Percentiles rank a stretch among this genome's conserved stretches.
Conservation (phyloP, 2,888 invertebrate species). For the Drosophila birchii region DNA sequence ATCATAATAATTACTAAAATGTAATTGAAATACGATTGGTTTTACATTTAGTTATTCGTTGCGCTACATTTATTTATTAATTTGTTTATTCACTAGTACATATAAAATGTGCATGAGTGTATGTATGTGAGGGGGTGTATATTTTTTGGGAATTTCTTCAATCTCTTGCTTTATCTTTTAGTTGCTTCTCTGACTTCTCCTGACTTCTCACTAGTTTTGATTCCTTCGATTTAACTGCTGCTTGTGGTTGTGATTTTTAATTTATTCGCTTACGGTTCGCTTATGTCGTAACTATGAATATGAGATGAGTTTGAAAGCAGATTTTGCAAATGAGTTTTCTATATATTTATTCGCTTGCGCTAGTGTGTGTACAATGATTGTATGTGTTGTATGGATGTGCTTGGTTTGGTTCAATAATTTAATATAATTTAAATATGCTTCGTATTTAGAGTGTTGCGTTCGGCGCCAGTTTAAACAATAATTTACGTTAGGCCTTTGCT, state of each 20-base stretch:
- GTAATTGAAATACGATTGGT: constrained; percentile 70
- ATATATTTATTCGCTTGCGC: constrained; percentile 48
- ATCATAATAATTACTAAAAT: constrained; percentile 76
- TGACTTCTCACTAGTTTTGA: constrained; percentile 29
- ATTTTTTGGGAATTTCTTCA: constrained; percentile 23
- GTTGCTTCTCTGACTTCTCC: background rate
- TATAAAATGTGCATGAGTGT: constrained; percentile 53
- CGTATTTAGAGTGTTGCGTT: constrained; percentile 26
- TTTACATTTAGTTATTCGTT: constrained; percentile 49
- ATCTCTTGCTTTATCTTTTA: constrained; percentile 13
- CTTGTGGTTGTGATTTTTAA: constrained; percentile 24
- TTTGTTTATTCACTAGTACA: constrained; percentile 46
- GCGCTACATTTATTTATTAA: constrained; percentile 52
- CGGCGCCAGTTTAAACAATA: constrained; percentile 36
- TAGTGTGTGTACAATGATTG: constrained; percentile 43
- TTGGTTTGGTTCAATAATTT: constrained; percentile 76
- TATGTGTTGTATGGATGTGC: constrained; percentile 60
- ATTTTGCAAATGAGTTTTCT: constrained; percentile 70
- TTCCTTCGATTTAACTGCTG: constrained; percentile 40
- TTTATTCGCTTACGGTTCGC: constrained; percentile 44
- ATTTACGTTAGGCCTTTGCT: constrained; percentile 45
- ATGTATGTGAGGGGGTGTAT: constrained; percentile 12
- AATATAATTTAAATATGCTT: constrained; percentile 52
- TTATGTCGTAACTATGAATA: constrained; percentile 75
- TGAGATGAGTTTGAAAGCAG: constrained; percentile 79